Base-by-base conservation (phyloP, 2,888 invertebrate genomes). In the Campoplex capitator region DNA sequence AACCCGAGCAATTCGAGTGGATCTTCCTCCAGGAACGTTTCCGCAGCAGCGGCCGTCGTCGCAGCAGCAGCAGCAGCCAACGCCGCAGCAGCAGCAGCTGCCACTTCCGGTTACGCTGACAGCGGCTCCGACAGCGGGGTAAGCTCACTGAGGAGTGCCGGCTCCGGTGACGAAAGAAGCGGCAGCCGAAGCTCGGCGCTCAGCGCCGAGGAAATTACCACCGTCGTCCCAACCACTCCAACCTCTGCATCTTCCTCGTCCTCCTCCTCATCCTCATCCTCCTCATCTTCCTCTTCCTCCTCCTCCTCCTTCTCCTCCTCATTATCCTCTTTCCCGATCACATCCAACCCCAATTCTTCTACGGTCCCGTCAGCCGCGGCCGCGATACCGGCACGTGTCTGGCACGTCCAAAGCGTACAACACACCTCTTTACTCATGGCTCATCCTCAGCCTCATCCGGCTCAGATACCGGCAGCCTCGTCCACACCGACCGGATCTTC, bases 151-250 rank as follows among this genome's bases (percentile, higher is more conserved):
- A 96, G 97, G 92, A 97, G 97, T 92, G 96, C 96, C 92, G 96
- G 96, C 91, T 96, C 96, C 92, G 96, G 96, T 93, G 97, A 97
- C 96, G 97, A 97, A 95, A 96, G 97, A 91, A 97, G 97, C 95
- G 97, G 97, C 93, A 97, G 97, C 94, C 96, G 97, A 88, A 96
- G 96, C 94, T 97, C 97, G 95, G 97, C 97, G 94, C 95, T 97
- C 94, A 97, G 97, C 95, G 96, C 96, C 93, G 97, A 97, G 95
- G 97, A 97, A 95, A 96, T 96, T 51, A 91, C 96, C 95, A 91
- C 95, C 95, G 94, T 95, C 94, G 92, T 94, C 77, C 89, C 92
- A 65, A 90, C 93, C 23, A 85, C 91, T 32, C 79, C 88, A 16
- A 86, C 86, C 38, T 71, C 88, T 11, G 67, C 86, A 32, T 75